A percentile compares a stretch with the other conserved stretches of the same genome.
Conservation (phyloP, 2,113 vertebrate species). For the Leptobrachium ailaonicum region DNA sequence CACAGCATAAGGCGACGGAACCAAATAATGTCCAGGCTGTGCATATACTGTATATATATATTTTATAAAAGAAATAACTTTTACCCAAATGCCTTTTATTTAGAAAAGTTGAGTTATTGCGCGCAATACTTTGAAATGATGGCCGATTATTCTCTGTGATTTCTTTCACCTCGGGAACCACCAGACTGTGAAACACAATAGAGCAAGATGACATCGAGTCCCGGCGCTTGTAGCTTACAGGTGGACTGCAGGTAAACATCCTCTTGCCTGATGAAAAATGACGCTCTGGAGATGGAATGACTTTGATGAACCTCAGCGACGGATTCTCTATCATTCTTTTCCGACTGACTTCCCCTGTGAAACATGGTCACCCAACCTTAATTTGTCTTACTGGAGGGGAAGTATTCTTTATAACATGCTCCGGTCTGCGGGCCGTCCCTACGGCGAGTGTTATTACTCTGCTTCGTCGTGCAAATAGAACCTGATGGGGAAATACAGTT, state of each 20-base stretch:
- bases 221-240: constrained; percentile 89
- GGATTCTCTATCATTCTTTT: constrained; percentile 95
- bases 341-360: constrained; percentile 90
- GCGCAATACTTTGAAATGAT: constrained; percentile 7
- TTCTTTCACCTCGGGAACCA: constrained; percentile 76
- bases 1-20: too few species aligned
- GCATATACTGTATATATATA: too few species aligned
- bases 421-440: constrained; percentile 53
- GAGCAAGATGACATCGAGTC: constrained; percentile 92
- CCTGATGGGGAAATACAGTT: background rate
- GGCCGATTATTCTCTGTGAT: constrained; percentile 51
- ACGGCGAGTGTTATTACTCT: constrained; percentile 57
- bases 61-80: background rate
- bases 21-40: too few species aligned
- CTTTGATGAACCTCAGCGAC: constrained; percentile 95
- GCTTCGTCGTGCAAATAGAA: constrained; percentile 54
- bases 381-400: constrained; percentile 96
- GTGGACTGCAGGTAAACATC: constrained; percentile 89
- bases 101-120: constrained; percentile 37
- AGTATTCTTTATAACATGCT: constrained; percentile 80
- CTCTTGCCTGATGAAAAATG: constrained; percentile 97
- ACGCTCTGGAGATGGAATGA: constrained; percentile 83
- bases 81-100: constrained; percentile 11
- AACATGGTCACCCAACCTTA: constrained; percentile 73
- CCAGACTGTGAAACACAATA: constrained; percentile 98